Evolutionary conservation across 53 echinoderm and acorn worm species (phyloP).

Genomic region (Holothuria scabra): DNA sequence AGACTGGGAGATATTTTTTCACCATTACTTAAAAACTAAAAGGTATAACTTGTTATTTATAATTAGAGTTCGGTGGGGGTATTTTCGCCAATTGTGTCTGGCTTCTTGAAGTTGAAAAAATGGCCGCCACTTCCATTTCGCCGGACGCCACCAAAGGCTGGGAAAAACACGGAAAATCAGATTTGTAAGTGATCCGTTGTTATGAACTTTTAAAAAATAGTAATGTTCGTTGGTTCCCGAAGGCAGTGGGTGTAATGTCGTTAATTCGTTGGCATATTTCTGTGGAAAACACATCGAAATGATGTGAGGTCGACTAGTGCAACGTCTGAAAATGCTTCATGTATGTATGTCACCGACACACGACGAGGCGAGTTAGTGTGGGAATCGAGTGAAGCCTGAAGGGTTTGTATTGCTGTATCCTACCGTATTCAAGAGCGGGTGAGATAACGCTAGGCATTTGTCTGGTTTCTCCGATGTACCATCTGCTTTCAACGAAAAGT

Average conservation of each 20-base stretch:
- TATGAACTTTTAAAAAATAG: constrained; percentile 21
- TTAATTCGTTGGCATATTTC: background rate
- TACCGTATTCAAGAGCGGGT: constrained; percentile 25
- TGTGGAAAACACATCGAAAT: background rate
- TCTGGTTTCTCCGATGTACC: background rate
- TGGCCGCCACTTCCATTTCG: background rate
- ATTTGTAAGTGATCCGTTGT: constrained; percentile 30
- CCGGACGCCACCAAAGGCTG: constrained; percentile 1
- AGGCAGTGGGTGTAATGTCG: background rate
- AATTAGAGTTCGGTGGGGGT: too few relatives aligned
- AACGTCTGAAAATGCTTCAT: too few relatives aligned
- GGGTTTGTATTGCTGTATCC: constrained; percentile 30
- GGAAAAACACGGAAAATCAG: constrained; percentile 41
- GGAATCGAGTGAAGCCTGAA: too few relatives aligned
- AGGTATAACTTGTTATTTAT: too few relatives aligned
- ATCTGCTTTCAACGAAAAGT: too few relatives aligned
- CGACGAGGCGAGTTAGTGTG: too few relatives aligned
- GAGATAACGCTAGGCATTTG: constrained; percentile 26
- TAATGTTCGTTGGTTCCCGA: background rate
- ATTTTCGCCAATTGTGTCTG: too few relatives aligned
- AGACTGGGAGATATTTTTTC: too few relatives aligned
- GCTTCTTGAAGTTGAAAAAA: background rate
- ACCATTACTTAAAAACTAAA: too few relatives aligned
- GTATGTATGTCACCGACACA: too few relatives aligned
- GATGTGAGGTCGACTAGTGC: background rate